Evolutionary conservation across 2,113 vertebrate genomes (phyloP).

Genomic region (Arothron firmamentum): DNA sequence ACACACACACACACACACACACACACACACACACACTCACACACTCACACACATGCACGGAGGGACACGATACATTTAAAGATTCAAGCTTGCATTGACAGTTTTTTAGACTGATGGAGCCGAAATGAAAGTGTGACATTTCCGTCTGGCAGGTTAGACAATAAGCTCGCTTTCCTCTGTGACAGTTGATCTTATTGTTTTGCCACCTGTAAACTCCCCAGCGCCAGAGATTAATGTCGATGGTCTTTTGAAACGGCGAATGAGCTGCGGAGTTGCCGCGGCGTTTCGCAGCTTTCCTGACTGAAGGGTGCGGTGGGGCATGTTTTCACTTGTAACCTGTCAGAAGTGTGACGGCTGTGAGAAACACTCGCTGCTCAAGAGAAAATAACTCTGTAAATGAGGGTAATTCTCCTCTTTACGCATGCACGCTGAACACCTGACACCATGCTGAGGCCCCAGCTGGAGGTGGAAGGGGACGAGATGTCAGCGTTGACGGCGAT

Average conservation of each 20-base stretch:
- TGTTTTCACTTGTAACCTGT: slow-evolving; percentile 62
- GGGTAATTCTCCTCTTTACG: slow-evolving; percentile 28
- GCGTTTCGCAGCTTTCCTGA: slow-evolving; percentile 29
- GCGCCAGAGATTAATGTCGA: no score
- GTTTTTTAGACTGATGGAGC: no score
- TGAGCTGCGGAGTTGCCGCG: slow-evolving; percentile 31
- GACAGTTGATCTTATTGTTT: not conserved
- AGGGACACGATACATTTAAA: no score
- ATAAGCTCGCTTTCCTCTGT: no score
- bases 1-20: slow-evolving; percentile 5
- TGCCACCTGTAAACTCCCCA: not conserved
- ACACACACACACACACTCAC: slow-evolving; percentile 17
- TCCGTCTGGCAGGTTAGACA: no score
- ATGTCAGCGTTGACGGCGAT: not conserved
- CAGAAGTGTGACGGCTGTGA: slow-evolving; percentile 23
- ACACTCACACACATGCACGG: no score
- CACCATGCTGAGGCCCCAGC: slow-evolving; percentile 12
- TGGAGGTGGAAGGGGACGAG: slow-evolving; percentile 11
- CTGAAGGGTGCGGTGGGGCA: slow-evolving; percentile 50
- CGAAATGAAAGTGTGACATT: no score
- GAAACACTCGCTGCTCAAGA: not conserved
- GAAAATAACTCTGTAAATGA: slow-evolving; percentile 20
- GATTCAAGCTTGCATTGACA: no score
- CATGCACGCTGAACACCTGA: not conserved
- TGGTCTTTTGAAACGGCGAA: slow-evolving; percentile 24